phyloP scores from a whole-genome alignment of 2,797 vertebrate species.

The Oryzias dopingdopingensis region DNA sequence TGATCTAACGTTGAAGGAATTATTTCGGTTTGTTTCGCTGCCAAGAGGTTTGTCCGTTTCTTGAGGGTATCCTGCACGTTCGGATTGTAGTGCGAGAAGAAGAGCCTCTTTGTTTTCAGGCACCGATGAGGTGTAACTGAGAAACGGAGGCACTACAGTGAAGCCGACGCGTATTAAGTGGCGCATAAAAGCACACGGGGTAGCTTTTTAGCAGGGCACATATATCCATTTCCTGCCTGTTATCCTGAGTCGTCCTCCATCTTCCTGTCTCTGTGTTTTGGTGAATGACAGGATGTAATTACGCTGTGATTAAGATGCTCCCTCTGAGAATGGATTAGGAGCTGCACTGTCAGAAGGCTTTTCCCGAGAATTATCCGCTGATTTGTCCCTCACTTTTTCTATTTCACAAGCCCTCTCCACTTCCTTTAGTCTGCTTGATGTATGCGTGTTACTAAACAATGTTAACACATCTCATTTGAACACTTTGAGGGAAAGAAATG shows the following conservation, averaged over 20 bases:
- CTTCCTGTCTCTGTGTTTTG: constrained; percentile 66
- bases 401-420: constrained; percentile 38
- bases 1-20: no score
- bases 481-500: constrained; percentile 24
- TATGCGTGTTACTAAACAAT: constrained; percentile 53
- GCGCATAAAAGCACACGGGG: constrained; percentile 41
- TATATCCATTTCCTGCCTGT: constrained; percentile 66
- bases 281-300: constrained; percentile 76
- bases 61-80: no score
- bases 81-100: constrained; percentile 20
- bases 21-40: constrained; percentile 1
- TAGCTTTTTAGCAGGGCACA: constrained; percentile 34
- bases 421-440: constrained; percentile 30
- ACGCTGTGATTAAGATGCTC: constrained; percentile 70
- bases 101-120: constrained; percentile 46
- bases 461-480: constrained; percentile 44
- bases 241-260: constrained; percentile 51
- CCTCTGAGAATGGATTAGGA: constrained; percentile 61
- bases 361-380: constrained; percentile 53
- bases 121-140: constrained; percentile 24
- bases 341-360: constrained; percentile 47
- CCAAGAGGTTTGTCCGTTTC: constrained; percentile 24
- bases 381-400: constrained; percentile 34
- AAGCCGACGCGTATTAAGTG: constrained; percentile 45
- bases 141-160: constrained; percentile 22